Evolutionary conservation across 2,888 invertebrate species (phyloP), one percentile per base, ranked within the genome.

Genomic region (Antitype chi): DNA sequence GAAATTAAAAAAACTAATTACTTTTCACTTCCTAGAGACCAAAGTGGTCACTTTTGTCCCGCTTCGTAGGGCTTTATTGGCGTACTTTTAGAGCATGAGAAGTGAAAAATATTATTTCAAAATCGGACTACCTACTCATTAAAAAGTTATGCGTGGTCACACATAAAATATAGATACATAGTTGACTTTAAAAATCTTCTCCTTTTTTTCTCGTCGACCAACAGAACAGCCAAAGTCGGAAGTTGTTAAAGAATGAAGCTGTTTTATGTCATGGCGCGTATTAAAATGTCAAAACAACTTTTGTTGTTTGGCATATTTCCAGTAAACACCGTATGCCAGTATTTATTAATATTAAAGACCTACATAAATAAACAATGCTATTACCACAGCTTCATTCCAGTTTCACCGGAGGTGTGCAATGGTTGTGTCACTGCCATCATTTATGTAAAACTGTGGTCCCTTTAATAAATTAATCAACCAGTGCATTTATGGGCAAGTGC

Each of bases 391-490:
- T 62, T 49, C 64, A 78, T 78, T 82, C 72, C 77, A 77, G 76
- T 76, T 68, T 69, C 64, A 70, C 53, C 15, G 59, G 77, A 81
- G 74, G 83, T 73, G 72, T 80, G 76, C 74, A 80, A 83, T 60
- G 71, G 71, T 67, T 72, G 80, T 81, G 81, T 81, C 64, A 83
- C 68, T 69, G 82, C 89, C 89, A 93, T 93, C 92, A 92, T 92
- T 93, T 92, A 91, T 89, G 89, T 90, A 90, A 89, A 90, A 89
- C 90, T 93, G 93, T 90, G 94, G 94, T 93, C 89, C 85, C 89
- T 85, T 91, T 92, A 93, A 94, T 94, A 94, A 94, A 95, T 95
- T 94, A 94, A 94, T 94, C 93, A 94, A 91, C 86, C 84, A 89
- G 91, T 91, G 92, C 92, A 93, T 94, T 93, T 92, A 93, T 90